Evolutionary conservation across 2,113 vertebrate genomes (phyloP).

Genomic region (Ascaphus truei): DNA sequence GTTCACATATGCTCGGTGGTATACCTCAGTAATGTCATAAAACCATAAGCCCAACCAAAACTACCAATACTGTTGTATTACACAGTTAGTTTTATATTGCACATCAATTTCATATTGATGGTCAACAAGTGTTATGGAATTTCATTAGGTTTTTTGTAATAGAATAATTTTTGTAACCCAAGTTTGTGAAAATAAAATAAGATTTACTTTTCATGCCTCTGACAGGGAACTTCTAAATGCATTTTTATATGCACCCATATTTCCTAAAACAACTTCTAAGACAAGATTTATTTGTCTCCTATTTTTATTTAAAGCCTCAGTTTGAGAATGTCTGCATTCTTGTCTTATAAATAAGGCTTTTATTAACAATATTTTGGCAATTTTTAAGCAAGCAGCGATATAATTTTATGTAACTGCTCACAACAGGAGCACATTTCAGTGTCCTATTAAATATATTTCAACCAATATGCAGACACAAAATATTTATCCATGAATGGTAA

Average conservation of each 20-base stretch:
- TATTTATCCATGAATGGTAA: conserved; percentile 16
- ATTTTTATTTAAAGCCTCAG: conserved; percentile 32
- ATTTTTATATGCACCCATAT: conserved; percentile 9
- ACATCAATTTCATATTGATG: too few relatives aligned
- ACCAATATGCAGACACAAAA: conserved; percentile 24
- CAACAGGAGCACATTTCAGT: conserved; percentile 25
- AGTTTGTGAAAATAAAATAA: not conserved
- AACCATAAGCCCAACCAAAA: too few relatives aligned
- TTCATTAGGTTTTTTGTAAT: not conserved
- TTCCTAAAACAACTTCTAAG: not conserved
- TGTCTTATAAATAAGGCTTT: conserved; percentile 35
- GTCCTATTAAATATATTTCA: conserved; percentile 25
- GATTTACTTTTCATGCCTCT: not conserved
- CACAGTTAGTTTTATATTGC: too few relatives aligned
- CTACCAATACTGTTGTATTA: too few relatives aligned
- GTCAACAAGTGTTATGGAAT: too few relatives aligned
- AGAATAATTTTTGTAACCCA: not conserved
- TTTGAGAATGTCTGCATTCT: conserved; percentile 20
- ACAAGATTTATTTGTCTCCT: conserved; percentile 31
- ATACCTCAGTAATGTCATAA: too few relatives aligned
- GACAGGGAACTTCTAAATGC: not conserved
- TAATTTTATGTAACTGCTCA: conserved; percentile 23
- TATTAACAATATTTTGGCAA: conserved; percentile 33
- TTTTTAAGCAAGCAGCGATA: conserved; percentile 23
- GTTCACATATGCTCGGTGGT: too few relatives aligned